Evolutionary conservation across 64 coral and sea anemone genomes (phyloP).

Genomic region (Cladopsammia gracilis): DNA sequence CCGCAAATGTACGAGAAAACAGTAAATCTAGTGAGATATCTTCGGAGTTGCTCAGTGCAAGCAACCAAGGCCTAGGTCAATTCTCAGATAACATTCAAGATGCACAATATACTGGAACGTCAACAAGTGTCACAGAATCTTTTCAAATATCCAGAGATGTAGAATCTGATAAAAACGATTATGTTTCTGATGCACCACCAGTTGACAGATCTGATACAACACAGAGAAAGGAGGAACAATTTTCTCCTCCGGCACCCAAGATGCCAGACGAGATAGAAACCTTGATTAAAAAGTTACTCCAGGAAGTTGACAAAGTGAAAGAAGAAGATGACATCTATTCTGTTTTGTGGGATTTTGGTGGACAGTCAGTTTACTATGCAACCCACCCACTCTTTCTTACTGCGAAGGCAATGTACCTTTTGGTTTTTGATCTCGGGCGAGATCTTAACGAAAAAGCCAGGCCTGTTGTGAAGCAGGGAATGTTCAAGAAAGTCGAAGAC

Average conservation of each 20-base stretch:
- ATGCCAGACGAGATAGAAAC: constrained; percentile 13
- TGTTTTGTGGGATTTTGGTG: constrained; percentile 39
- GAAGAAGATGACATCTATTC: background rate
- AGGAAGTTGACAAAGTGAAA: background rate
- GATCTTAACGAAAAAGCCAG: background rate
- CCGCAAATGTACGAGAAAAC: background rate
- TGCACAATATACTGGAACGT: background rate
- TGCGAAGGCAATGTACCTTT: background rate
- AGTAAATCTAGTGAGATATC: background rate
- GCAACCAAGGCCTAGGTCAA: background rate
- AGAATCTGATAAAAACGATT: background rate
- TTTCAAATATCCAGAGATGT: background rate
- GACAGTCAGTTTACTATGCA: constrained; percentile 33
- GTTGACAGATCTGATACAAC: background rate
- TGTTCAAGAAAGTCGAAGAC: constrained; percentile 24
- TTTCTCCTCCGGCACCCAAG: background rate
- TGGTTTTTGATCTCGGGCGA: constrained; percentile 17
- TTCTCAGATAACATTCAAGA: background rate
- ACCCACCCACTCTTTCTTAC: constrained; percentile 48
- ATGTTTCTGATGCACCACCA: background rate
- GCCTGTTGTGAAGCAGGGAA: constrained; percentile 2
- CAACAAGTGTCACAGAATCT: background rate
- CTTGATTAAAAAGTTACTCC: background rate
- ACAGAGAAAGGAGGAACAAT: background rate
- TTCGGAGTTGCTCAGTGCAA: background rate